These are phyloP conservation scores for Cryptus armator DNA, from an alignment of 2,888 invertebrate species.

Conservation along the genomic window DNA sequence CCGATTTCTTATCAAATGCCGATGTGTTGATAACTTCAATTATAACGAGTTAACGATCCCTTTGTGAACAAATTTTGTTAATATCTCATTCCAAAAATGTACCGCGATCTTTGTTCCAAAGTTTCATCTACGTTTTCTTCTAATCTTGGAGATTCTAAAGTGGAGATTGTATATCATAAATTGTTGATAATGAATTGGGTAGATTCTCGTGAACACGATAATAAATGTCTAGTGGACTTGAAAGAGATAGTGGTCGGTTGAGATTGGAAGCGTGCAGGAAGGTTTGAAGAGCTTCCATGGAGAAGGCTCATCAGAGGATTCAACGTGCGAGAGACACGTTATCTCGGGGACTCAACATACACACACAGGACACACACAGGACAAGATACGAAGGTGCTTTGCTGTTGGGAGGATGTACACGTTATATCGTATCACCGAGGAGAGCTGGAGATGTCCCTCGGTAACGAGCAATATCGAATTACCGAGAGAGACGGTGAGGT, in stretches of 20 bases:
- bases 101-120: no score
- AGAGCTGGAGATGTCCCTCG: slow-evolving; percentile 59
- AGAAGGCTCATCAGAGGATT: slow-evolving; percentile 43
- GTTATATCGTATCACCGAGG: slow-evolving; percentile 26
- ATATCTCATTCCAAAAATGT: no score
- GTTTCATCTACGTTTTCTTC: no score
- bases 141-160: no score
- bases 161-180: neutral
- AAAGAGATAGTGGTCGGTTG: slow-evolving; percentile 5
- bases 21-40: no score
- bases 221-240: neutral
- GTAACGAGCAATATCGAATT: slow-evolving; percentile 72
- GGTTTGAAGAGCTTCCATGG: neutral
- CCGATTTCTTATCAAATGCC: no score
- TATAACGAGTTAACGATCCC: no score
- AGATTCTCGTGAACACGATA: neutral
- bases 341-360: slow-evolving; percentile 39
- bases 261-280: slow-evolving; percentile 30
- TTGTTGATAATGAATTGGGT: neutral
- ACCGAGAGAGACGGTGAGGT: slow-evolving; percentile 46
- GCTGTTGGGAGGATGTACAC: slow-evolving; percentile 27
- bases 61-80: no score
- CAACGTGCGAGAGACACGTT: slow-evolving; percentile 46
- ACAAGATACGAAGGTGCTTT: slow-evolving; percentile 3
- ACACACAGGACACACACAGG: slow-evolving; percentile 18